Percentiles rank a stretch among this genome's conserved stretches.
Evolutionary conservation across 2,113 vertebrate species (phyloP).

Genomic region (Pycnonotus jocosus): DNA sequence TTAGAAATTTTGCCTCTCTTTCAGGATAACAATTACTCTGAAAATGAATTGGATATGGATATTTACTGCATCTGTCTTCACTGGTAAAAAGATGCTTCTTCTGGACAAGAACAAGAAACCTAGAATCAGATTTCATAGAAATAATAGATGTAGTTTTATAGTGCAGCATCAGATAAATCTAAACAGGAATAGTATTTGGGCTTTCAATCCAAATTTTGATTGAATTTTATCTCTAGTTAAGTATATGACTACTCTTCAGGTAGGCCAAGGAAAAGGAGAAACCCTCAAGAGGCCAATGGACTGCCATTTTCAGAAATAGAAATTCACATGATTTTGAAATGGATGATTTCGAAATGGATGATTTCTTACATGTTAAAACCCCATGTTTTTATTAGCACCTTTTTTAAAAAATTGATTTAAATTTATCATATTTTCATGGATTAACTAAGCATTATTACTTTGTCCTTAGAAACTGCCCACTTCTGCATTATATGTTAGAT

Average conservation of each 20-base stretch:
- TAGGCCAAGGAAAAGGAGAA: not conserved
- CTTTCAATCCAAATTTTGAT: too few relatives aligned
- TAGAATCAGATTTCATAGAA: not conserved
- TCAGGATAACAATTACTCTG: not conserved
- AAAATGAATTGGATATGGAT: not conserved
- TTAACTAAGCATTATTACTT: not conserved
- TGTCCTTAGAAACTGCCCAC: not conserved
- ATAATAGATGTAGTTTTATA: not conserved
- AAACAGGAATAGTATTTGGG: not conserved
- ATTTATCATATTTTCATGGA: not conserved
- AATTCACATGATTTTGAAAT: not conserved
- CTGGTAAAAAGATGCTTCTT: not conserved
- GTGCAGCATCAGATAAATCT: not conserved
- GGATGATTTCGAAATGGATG: too few relatives aligned
- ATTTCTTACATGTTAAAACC: not conserved
- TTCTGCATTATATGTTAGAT: not conserved
- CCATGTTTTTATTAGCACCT: not conserved
- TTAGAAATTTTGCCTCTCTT: not conserved
- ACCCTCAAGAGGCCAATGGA: not conserved
- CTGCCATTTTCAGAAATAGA: not conserved
- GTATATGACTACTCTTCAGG: not conserved
- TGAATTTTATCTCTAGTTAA: not conserved
- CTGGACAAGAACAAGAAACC: not conserved
- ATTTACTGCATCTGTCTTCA: not conserved
- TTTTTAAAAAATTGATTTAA: not conserved